Evolutionary conservation across 2,797 vertebrate genomes (phyloP), one percentile per base, ranked within the genome.

Genomic region (Ciconia nigra): DNA sequence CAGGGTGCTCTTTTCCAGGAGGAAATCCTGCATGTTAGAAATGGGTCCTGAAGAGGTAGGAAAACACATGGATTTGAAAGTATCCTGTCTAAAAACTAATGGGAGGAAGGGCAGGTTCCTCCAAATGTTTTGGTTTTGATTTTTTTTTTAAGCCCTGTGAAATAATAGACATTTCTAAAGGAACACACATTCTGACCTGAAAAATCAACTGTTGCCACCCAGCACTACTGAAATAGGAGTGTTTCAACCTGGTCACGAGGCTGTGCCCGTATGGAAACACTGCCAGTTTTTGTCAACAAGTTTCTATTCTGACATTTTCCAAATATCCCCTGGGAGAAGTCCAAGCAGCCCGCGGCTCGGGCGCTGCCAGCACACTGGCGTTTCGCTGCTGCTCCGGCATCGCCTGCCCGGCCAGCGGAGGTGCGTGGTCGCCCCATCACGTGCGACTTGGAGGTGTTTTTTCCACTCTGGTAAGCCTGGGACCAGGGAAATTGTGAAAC

Each of bases 241-340:
- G 62, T 88, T 95, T 91, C 66, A 90, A 76, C 87, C 51, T 25
- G 15, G 18, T 87, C 87, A 84, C 2, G 2, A 92, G 90, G 91
- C 85, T 3, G 24, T 73, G 80, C 66, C 92, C 5, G 0, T 26
- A 58, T 66, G 83, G 78, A 96, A 93, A 94, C 86, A 62, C 24
- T 24, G 78, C 83, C 81, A 87, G 70, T 66, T 91, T 97, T 95
- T 90, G 96, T 96, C 96, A 97, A 96, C 96, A 96, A 73, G 73
- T 95, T 89, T 93, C 95, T 96, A 77, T 94, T 90, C 90, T 96
- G 86, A 80, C 86, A 70, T 95, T 94, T 95, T 89, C 96, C 81
- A 95, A 93, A 90, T 87, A 93, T 76, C 90, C 89, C 87, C 52
- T 95, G 93, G 93, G 90, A 94, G 74, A 79, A 62, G 44, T 82